A percentile compares a stretch with the other conserved stretches of the same genome.
phyloP scores from a whole-genome alignment of 1,140 invertebrate genomes.

The Polyergus mexicanus region DNA sequence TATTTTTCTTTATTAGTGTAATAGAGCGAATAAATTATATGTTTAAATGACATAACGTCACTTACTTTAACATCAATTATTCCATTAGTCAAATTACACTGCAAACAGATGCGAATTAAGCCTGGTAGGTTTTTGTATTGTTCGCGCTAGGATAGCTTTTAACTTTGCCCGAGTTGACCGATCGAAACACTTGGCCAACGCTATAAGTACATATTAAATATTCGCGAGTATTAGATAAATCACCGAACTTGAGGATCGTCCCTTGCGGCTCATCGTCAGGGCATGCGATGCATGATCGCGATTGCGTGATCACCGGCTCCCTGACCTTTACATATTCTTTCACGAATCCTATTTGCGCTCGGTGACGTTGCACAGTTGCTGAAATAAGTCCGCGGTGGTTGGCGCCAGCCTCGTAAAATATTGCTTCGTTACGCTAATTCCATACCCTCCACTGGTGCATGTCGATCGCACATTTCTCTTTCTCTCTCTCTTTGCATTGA shows the following conservation, averaged over 20 bases:
- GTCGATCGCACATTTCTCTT: no score
- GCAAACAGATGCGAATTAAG: not conserved
- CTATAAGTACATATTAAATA: slow-evolving; percentile 58
- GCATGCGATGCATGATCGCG: slow-evolving; percentile 33
- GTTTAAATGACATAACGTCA: not conserved
- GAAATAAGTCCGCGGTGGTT: slow-evolving; percentile 26
- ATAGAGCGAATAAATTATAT: not conserved
- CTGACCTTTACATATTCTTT: slow-evolving; percentile 64
- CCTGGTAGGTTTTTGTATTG: not conserved
- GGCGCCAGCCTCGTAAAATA: slow-evolving; percentile 10
- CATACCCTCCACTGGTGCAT: slow-evolving; percentile 14
- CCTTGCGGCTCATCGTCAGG: not conserved
- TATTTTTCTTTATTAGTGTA: not conserved
- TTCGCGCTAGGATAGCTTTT: not conserved
- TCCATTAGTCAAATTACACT: not conserved
- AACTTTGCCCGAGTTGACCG: slow-evolving; percentile 44
- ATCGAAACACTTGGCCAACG: slow-evolving; percentile 35
- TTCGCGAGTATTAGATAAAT: slow-evolving; percentile 60
- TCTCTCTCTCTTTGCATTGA: not conserved
- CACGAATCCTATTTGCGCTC: slow-evolving; percentile 2
- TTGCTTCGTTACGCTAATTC: slow-evolving; percentile 48
- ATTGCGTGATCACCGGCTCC: slow-evolving; percentile 55
- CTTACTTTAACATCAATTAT: not conserved
- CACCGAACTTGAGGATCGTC: slow-evolving; percentile 35
- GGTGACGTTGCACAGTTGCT: slow-evolving; percentile 36